phyloP scores from a whole-genome alignment of 1,140 invertebrate genomes.

The Achroia grisella region DNA sequence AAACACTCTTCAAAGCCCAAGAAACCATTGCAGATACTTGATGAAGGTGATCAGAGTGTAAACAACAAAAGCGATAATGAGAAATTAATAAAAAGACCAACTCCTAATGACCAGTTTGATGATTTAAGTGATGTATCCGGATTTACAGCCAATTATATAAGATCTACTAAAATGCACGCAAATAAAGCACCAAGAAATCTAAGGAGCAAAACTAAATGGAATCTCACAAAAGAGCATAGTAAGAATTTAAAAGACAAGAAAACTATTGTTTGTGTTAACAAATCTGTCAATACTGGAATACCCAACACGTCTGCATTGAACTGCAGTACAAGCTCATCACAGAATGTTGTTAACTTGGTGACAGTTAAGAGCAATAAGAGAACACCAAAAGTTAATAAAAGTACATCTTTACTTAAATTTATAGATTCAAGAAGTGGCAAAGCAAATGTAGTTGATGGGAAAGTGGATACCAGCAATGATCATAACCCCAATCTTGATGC shows the following conservation, averaged over 20 bases:
- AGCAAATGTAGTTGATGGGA: constrained; percentile 2
- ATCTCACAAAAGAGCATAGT: constrained; percentile 31
- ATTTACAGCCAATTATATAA: constrained; percentile 63
- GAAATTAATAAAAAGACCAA: constrained; percentile 13
- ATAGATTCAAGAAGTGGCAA: constrained; percentile 25
- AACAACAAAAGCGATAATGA: constrained; percentile 20
- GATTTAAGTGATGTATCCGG: constrained; percentile 65
- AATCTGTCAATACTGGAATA: constrained; percentile 36
- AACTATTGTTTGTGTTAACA: constrained; percentile 48
- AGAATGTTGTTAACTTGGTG: constrained; percentile 53
- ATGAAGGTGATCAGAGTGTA: constrained; percentile 15
- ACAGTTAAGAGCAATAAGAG: constrained; percentile 35
- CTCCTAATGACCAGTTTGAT: constrained; percentile 50
- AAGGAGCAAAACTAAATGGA: constrained; percentile 35
- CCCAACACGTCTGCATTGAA: constrained; percentile 26
- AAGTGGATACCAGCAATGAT: neutral
- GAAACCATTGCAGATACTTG: constrained; percentile 11
- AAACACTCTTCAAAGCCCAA: constrained; percentile 12
- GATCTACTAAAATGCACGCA: constrained; percentile 52
- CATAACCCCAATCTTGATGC: constrained; percentile 22
- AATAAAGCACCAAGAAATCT: constrained; percentile 43
- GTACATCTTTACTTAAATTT: constrained; percentile 49
- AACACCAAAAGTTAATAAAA: constrained; percentile 30
- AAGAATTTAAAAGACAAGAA: constrained; percentile 23
- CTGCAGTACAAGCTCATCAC: constrained; percentile 53